Percentiles rank a stretch among this genome's conserved stretches.
phyloP scores from a whole-genome alignment of 2,888 invertebrate genomes.

The Hesperia comma region DNA sequence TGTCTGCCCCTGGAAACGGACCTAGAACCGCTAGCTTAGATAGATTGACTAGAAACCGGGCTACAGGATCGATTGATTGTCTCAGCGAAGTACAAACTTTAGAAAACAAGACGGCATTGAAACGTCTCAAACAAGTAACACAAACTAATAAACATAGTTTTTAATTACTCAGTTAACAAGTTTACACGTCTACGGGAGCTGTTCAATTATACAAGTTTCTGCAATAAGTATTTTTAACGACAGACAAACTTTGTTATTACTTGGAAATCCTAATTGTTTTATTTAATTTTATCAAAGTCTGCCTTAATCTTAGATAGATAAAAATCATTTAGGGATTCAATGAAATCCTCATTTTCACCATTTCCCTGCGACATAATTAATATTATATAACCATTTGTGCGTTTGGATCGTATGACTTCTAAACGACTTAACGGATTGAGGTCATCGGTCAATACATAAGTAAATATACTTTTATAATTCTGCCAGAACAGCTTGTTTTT shows the following conservation, averaged over 20 bases:
- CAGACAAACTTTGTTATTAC: neutral
- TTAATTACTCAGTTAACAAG: neutral
- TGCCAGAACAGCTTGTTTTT: too few species aligned
- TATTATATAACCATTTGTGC: too few species aligned
- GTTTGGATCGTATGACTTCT: neutral
- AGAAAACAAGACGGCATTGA: neutral
- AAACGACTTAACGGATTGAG: constrained; percentile 3
- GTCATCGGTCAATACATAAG: neutral
- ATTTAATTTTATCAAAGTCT: too few species aligned
- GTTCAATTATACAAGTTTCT: neutral
- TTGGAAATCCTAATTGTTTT: too few species aligned
- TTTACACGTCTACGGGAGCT: neutral
- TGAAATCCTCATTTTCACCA: too few species aligned
- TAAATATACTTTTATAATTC: neutral
- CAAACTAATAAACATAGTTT: constrained; percentile 1
- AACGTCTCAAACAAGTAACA: neutral
- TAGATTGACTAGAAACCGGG: too few species aligned
- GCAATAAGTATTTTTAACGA: neutral
- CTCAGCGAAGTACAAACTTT: neutral
- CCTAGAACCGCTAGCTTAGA: too few species aligned
- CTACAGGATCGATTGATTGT: too few species aligned
- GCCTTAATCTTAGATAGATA: too few species aligned
- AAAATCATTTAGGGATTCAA: too few species aligned
- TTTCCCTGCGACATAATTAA: too few species aligned
- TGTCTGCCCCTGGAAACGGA: too few species aligned